Conservation (phyloP, 37 sponge, comb jelly and placozoan species). For the Trichoplax adhaerens region DNA sequence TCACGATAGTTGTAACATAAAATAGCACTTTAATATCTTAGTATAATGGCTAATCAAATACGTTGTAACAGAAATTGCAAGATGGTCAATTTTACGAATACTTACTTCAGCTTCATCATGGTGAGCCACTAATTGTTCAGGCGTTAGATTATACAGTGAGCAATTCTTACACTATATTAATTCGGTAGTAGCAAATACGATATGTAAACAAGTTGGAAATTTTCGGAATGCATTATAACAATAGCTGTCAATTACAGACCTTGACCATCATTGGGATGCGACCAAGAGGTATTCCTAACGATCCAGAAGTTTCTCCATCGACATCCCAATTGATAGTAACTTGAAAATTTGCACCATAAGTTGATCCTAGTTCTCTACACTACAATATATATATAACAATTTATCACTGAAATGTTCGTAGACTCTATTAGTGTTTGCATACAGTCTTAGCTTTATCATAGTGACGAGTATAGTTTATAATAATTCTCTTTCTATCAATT, state of each 20-base stretch:
- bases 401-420: neutral
- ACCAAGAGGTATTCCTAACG: slow-evolving; percentile 15
- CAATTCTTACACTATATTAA: slow-evolving; percentile 53
- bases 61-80: too few species aligned
- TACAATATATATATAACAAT: slow-evolving; percentile 9
- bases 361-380: slow-evolving; percentile 23
- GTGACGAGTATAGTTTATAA: too few species aligned
- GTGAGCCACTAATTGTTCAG: slow-evolving; percentile 41
- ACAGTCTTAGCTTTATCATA: too few species aligned
- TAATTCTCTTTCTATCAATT: too few species aligned
- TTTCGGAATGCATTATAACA: neutral
- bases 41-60: too few species aligned
- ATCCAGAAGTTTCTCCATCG: slow-evolving; percentile 19
- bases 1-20: too few species aligned
- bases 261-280: slow-evolving; percentile 87
- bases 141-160: slow-evolving; percentile 28
- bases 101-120: slow-evolving; percentile 65
- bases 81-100: too few species aligned
- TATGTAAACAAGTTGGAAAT: neutral
- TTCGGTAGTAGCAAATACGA: neutral
- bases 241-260: slow-evolving; percentile 9
- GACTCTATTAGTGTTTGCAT: too few species aligned
- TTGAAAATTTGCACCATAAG: slow-evolving; percentile 45
- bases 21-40: too few species aligned
- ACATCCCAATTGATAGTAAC: slow-evolving; percentile 37